Conservation (phyloP, 2,113 vertebrate genomes). For the Coregonus clupeaformis region DNA sequence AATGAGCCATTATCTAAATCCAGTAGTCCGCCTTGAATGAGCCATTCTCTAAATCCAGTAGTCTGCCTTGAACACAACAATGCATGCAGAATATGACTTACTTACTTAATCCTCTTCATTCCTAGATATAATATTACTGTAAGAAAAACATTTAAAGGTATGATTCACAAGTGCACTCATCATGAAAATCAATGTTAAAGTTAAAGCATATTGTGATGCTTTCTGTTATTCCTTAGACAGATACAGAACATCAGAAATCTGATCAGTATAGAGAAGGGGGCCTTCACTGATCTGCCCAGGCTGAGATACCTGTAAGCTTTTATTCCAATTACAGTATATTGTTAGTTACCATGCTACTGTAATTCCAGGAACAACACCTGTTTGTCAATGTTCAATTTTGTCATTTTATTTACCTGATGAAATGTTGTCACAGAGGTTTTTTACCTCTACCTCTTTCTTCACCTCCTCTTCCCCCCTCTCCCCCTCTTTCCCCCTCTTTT, state of each 20-base stretch:
- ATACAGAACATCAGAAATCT: constrained; percentile 87
- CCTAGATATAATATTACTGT: too few relatives aligned
- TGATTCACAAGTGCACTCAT: neutral
- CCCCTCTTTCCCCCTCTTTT: neutral
- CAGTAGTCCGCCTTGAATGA: too few relatives aligned
- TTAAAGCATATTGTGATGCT: neutral
- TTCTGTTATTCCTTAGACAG: constrained; percentile 68
- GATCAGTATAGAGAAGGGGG: constrained; percentile 78
- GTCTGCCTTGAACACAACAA: neutral
- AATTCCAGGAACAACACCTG: neutral
- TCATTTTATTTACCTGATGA: neutral
- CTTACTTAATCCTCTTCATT: too few relatives aligned
- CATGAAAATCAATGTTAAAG: neutral
- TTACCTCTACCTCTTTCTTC: neutral
- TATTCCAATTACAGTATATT: neutral
- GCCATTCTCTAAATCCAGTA: too few relatives aligned
- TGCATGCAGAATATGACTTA: neutral
- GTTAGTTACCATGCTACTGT: neutral
- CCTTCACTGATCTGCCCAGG: constrained; percentile 84
- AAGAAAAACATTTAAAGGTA: neutral
- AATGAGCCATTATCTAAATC: too few relatives aligned
- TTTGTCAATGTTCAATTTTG: neutral
- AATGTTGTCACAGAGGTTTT: neutral
- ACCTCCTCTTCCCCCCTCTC: neutral
- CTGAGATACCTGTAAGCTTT: constrained; percentile 86